Conservation (phyloP, 2,797 vertebrate genomes). For the Anniella stebbinsi region DNA sequence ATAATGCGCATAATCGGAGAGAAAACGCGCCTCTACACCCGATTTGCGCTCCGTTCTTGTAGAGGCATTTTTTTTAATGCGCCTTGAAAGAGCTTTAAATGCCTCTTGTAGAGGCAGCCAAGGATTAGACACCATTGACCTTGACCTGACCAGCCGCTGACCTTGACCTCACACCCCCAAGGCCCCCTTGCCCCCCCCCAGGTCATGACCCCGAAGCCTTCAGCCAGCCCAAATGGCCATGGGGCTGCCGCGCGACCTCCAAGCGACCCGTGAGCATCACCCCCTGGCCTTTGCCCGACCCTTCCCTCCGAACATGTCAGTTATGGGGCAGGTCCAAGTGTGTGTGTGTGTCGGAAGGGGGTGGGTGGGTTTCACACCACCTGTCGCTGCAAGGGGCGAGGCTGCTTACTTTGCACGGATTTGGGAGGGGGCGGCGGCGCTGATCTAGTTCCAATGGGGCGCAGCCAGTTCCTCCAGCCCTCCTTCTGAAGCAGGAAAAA, state of each 20-base stretch:
- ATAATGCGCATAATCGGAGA: no score
- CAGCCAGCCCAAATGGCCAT: no score
- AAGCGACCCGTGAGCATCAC: background rate
- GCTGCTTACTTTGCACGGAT: background rate
- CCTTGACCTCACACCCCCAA: background rate
- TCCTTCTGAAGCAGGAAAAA: background rate
- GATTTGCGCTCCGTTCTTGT: no score
- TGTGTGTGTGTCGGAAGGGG: background rate
- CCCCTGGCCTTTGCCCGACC: background rate
- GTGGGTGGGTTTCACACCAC: conserved; percentile 31
- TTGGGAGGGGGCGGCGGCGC: background rate
- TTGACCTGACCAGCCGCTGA: background rate
- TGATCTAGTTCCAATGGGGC: background rate
- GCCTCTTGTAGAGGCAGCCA: no score
- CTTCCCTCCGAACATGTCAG: no score
- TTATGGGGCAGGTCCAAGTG: background rate
- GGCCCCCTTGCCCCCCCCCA: background rate
- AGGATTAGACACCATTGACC: background rate
- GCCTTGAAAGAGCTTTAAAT: no score
- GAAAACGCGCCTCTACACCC: no score
- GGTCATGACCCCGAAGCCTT: no score
- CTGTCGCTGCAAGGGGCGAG: conserved; percentile 57
- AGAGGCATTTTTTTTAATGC: no score
- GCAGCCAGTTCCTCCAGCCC: background rate
- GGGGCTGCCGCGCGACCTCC: background rate